Evolutionary conservation across 2,113 vertebrate species (phyloP).

Genomic region (Tamias sibiricus): DNA sequence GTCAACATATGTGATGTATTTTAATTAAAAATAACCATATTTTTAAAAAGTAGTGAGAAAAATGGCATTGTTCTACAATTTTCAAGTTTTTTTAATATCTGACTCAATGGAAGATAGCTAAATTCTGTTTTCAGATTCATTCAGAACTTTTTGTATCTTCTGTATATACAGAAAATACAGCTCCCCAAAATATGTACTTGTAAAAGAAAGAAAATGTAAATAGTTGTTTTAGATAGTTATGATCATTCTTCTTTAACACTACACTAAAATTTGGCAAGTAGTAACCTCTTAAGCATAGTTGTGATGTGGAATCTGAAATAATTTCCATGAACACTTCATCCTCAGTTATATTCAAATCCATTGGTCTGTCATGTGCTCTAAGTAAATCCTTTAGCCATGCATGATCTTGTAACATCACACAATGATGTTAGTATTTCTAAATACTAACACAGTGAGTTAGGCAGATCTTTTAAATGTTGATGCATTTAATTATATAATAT

Average conservation of each 20-base stretch:
- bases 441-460: not conserved
- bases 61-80: not conserved
- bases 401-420: not conserved
- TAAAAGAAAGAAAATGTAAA: not conserved
- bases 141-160: not conserved
- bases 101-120: not conserved
- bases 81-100: not conserved
- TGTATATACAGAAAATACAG: not conserved
- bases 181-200: not conserved
- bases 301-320: not conserved
- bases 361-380: not conserved
- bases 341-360: not conserved
- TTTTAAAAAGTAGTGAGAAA: not conserved
- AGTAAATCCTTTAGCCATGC: not conserved
- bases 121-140: not conserved
- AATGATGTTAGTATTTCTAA: not conserved
- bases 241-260: not conserved
- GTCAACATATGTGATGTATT: not conserved
- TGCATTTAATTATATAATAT: not conserved
- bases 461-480: not conserved
- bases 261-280: not conserved
- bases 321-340: not conserved
- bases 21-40: not conserved
- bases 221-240: not conserved
- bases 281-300: not conserved